Evolutionary conservation across 2,888 invertebrate genomes (phyloP).

Genomic region (Corbicula japonica): DNA sequence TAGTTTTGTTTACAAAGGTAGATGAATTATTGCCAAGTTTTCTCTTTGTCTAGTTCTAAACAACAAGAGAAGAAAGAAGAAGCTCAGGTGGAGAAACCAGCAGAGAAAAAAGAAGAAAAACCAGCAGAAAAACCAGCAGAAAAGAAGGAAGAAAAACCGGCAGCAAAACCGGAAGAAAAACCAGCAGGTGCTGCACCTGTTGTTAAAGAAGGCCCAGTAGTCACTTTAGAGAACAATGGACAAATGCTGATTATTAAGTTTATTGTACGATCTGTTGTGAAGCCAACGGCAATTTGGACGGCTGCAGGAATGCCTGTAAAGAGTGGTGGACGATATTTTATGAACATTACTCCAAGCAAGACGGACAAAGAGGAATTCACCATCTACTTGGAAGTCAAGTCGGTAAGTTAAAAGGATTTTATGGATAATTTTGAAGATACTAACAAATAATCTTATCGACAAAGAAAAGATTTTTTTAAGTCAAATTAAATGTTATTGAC

Average conservation of each 20-base stretch:
- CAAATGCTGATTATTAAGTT: constrained; percentile 76
- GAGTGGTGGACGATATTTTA: constrained; percentile 94
- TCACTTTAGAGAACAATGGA: constrained; percentile 96
- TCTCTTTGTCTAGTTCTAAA: too few species aligned
- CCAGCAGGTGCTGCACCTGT: constrained; percentile 60
- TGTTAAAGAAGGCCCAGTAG: constrained; percentile 91
- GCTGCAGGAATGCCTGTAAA: constrained; percentile 91
- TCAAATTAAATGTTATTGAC: too few species aligned
- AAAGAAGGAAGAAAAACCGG: constrained; percentile 33
- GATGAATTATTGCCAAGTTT: too few species aligned
- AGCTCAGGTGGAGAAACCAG: constrained; percentile 10
- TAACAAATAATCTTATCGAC: too few species aligned
- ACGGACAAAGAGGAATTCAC: constrained; percentile 88
- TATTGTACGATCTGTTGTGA: constrained; percentile 68
- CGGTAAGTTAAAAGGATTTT: constrained; percentile 83
- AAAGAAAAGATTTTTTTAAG: too few species aligned
- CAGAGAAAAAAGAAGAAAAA: constrained; percentile 37
- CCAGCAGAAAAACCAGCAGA: constrained; percentile 34
- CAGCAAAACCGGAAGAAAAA: constrained; percentile 32
- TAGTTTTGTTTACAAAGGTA: too few species aligned
- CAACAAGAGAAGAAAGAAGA: constrained; percentile 25
- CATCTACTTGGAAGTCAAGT: constrained; percentile 76
- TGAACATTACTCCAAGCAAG: constrained; percentile 91
- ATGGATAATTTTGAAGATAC: too few species aligned
- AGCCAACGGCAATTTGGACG: constrained; percentile 79